phyloP scores from a whole-genome alignment of 2,113 vertebrate species.

The Centrocercus urophasianus region DNA sequence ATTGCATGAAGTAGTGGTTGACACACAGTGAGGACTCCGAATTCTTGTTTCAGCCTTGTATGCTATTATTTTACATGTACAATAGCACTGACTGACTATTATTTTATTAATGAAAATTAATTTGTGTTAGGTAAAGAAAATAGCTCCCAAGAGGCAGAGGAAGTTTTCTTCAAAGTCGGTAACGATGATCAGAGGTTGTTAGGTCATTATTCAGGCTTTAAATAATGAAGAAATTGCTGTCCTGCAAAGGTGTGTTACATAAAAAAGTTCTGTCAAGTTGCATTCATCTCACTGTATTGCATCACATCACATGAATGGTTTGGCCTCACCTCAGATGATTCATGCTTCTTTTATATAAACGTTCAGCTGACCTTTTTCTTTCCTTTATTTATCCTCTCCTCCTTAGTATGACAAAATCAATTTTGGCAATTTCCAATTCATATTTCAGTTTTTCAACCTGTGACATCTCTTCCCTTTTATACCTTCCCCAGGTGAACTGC shows the following conservation, averaged over 20 bases:
- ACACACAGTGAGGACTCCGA: background rate
- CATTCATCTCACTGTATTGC: background rate
- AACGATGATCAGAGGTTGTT: background rate
- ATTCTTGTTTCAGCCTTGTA: background rate
- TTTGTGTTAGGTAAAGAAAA: slow-evolving; percentile 14
- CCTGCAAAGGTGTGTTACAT: background rate
- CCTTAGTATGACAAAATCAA: background rate
- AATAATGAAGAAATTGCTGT: background rate
- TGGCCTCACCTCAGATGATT: slow-evolving; percentile 29
- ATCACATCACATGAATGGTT: background rate
- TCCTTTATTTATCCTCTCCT: background rate
- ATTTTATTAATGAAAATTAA: background rate
- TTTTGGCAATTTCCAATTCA: background rate
- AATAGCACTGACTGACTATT: background rate
- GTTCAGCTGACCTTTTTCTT: background rate
- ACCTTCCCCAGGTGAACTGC: background rate
- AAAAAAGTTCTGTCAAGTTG: slow-evolving; percentile 10
- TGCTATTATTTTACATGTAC: background rate
- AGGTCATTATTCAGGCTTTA: background rate
- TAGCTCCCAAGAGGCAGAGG: background rate
- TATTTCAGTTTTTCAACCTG: background rate
- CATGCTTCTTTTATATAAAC: background rate
- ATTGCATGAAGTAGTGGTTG: background rate
- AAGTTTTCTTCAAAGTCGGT: background rate
- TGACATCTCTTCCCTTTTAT: background rate